Evolutionary conservation across 2,888 invertebrate species (phyloP).

Genomic region (Chorisops tibialis): DNA sequence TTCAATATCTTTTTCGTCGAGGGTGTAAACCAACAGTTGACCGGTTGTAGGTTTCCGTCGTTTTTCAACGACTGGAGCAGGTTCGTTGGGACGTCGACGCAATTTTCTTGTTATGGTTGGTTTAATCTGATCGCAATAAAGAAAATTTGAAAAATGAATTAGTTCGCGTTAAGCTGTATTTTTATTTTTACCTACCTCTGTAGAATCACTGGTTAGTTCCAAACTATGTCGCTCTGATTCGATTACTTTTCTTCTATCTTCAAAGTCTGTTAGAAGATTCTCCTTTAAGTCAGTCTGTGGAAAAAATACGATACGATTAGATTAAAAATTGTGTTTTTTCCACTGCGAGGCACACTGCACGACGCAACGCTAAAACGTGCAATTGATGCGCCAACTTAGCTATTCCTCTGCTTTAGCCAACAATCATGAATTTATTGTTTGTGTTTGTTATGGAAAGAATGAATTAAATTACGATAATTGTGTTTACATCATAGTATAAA

Average conservation of each 20-base stretch:
- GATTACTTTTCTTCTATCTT: constrained; percentile 85
- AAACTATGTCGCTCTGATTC: constrained; percentile 84
- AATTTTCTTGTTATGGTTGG: constrained; percentile 94
- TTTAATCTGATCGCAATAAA: constrained; percentile 63
- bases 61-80: constrained; percentile 82
- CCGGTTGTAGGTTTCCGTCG: constrained; percentile 80
- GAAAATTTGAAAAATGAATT: not conserved
- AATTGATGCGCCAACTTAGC: too few species aligned
- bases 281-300: constrained; percentile 69
- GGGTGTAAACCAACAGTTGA: constrained; percentile 78
- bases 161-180: not conserved
- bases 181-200: constrained; percentile 58
- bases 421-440: too few species aligned
- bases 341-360: too few species aligned
- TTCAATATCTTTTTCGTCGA: constrained; percentile 87
- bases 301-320: not conserved
- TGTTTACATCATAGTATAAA: too few species aligned
- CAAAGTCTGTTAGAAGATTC: constrained; percentile 84
- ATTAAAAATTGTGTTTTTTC: too few species aligned
- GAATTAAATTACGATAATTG: too few species aligned
- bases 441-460: too few species aligned
- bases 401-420: too few species aligned
- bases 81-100: constrained; percentile 89
- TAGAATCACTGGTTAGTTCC: constrained; percentile 86
- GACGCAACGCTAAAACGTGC: too few species aligned